Base-by-base conservation (phyloP, 2,888 invertebrate genomes). In the Melieria omissa region DNA sequence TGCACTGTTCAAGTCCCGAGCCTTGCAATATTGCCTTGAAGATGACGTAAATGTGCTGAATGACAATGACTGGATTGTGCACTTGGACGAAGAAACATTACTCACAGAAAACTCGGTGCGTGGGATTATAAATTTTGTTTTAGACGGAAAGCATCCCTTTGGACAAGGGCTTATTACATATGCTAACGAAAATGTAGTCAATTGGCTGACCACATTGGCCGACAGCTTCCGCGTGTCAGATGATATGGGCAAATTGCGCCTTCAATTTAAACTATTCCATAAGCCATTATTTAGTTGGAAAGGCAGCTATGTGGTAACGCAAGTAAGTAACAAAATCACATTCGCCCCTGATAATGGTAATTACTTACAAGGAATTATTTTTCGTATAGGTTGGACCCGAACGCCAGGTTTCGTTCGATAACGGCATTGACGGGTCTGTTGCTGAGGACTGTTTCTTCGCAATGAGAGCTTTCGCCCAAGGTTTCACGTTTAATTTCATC, bases 361-460 rank as follows among this genome's bases (percentile, higher is more conserved):
- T 29, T 29, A 29, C 29, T 29, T 29, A 29, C 29, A 29, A 29
- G 29, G 29, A 29, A 29, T 29, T 29, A 1, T 29, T 29, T 29
- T 29, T 1, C 29, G 47, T 14, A 10, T 69, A 96, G 96, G 93
- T 95, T 76, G 91, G 91, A 80, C 96, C 97, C n/a, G 97, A 98
- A 86, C 92, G 93, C 78, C 90, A 92, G 77, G 97, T 98, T 0
- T 95, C 96, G 0, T 98, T 97, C 88, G 97, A 98, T 88, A 97
- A 98, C 87, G 98, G 98, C 14, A 89, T 95, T 75, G 98, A 98
- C 87, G 98, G 98, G 29, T 97, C 97, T 0, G 95, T 98, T n/a
- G 98, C 98, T 29, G 98, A 98, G 87, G 98, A 98, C 86, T 98
- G 97, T 84, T 98, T 92, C 86, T 98, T 98, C 88, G 96, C 97